Conservation (phyloP, 2,797 vertebrate genomes). For the Melanogrammus aeglefinus region DNA sequence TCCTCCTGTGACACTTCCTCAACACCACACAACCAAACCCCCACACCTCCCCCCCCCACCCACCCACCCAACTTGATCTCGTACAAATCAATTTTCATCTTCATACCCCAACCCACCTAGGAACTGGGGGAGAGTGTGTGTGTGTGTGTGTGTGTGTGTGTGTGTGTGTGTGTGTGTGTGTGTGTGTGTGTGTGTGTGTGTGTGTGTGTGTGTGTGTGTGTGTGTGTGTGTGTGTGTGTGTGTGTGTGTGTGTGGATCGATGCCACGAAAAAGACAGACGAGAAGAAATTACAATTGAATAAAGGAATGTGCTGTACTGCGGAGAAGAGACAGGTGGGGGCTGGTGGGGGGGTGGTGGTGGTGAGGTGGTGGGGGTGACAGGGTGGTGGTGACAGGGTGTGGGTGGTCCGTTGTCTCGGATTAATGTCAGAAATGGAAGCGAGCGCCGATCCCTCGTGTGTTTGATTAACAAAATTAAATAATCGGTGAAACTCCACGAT, state of each 20-base stretch:
- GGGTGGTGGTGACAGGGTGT: not conserved
- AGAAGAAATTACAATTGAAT: not conserved
- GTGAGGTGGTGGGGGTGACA: too few species aligned
- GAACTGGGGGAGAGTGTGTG: slow-evolving; percentile 10
- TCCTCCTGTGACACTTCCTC: not conserved
- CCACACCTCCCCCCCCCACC: not conserved
- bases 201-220: not conserved
- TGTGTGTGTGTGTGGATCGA: not conserved
- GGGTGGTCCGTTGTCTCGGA: not conserved
- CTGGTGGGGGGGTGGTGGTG: too few species aligned
- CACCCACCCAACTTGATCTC: slow-evolving; percentile 13
- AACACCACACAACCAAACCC: not conserved
- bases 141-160: too few species aligned
- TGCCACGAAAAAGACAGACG: too few species aligned
- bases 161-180: too few species aligned
- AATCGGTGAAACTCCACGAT: slow-evolving; percentile 49
- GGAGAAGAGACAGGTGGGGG: not conserved
- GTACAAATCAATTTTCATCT: slow-evolving; percentile 63
- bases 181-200: slow-evolving; percentile 11
- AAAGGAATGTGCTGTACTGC: not conserved
- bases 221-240: not conserved
- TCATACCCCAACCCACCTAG: slow-evolving; percentile 44
- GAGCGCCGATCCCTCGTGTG: slow-evolving; percentile 49
- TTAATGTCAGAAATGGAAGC: too few species aligned
- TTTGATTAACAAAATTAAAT: slow-evolving; percentile 59